These are phyloP conservation scores for Artemia franciscana DNA, from an alignment of 1,140 invertebrate species.

Conservation along the genomic window DNA sequence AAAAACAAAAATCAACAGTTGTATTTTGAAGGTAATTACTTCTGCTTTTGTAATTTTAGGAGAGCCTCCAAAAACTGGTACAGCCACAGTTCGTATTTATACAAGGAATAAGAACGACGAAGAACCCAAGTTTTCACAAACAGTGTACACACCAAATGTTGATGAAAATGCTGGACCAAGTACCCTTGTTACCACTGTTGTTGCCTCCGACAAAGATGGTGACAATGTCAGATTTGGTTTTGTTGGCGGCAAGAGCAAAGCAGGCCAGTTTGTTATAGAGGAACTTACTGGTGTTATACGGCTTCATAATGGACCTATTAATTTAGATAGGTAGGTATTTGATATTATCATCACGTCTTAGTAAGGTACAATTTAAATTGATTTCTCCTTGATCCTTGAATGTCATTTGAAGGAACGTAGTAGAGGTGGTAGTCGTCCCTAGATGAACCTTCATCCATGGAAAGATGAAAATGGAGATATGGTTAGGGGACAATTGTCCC, in stretches of 20 bases:
- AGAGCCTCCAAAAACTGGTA: conserved; percentile 68
- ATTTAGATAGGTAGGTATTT: conserved; percentile 30
- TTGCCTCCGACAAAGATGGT: conserved; percentile 83
- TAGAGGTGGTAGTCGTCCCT: no score
- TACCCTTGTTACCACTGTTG: conserved; percentile 76
- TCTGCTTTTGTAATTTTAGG: conserved; percentile 22
- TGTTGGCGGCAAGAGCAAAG: conserved; percentile 62
- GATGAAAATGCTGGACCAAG: conserved; percentile 85
- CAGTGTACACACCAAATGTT: conserved; percentile 85
- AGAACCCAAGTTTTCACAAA: conserved; percentile 83
- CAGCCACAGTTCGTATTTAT: conserved; percentile 73
- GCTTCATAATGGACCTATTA: conserved; percentile 55
- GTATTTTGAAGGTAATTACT: background rate
- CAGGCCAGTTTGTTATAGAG: conserved; percentile 81
- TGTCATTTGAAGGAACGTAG: no score
- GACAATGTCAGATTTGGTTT: conserved; percentile 84
- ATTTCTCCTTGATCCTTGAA: no score
- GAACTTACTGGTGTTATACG: conserved; percentile 84
- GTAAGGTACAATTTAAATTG: no score
- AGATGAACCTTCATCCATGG: no score
- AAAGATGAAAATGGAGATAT: no score
- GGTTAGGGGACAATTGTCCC: no score
- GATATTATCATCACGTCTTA: no score
- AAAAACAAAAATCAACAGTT: background rate
- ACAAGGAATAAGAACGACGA: conserved; percentile 92